A percentile compares a stretch with the other conserved stretches of the same genome.
phyloP scores from a whole-genome alignment of 2,888 invertebrate species.

The Eutolmus rufibarbis region DNA sequence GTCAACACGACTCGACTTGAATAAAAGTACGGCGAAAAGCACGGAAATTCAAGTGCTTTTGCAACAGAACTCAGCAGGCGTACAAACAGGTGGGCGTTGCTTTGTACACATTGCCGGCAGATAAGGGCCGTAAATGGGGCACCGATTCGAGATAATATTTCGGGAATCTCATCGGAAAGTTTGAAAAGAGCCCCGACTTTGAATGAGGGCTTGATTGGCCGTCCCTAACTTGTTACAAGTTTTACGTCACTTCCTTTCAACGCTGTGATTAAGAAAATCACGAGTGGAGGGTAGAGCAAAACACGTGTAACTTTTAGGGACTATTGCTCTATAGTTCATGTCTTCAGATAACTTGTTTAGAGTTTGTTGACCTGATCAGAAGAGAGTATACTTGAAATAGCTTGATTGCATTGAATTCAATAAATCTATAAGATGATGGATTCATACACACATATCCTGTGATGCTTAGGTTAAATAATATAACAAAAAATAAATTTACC shows the following conservation, averaged over 20 bases:
- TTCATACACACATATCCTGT: no score
- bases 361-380: not conserved
- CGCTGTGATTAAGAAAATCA: not conserved
- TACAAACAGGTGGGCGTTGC: not conserved
- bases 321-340: not conserved
- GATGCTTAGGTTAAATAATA: no score
- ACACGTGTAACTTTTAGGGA: no score
- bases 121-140: not conserved
- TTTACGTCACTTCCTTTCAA: not conserved
- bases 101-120: not conserved
- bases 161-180: not conserved
- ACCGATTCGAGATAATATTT: not conserved
- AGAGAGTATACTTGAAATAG: no score
- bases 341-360: not conserved
- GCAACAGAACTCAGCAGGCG: not conserved
- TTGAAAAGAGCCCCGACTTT: not conserved
- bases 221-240: not conserved
- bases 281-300: no score
- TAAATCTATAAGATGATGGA: no score
- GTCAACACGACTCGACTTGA: not conserved
- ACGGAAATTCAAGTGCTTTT: not conserved
- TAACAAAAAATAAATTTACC: no score
- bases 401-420: not conserved
- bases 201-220: not conserved
- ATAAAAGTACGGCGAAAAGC: not conserved